A percentile compares a stretch with the other conserved stretches of the same genome.
These are phyloP conservation scores for Xenentodon cancila DNA, from an alignment of 2,797 vertebrate species.

Conservation along the genomic window DNA sequence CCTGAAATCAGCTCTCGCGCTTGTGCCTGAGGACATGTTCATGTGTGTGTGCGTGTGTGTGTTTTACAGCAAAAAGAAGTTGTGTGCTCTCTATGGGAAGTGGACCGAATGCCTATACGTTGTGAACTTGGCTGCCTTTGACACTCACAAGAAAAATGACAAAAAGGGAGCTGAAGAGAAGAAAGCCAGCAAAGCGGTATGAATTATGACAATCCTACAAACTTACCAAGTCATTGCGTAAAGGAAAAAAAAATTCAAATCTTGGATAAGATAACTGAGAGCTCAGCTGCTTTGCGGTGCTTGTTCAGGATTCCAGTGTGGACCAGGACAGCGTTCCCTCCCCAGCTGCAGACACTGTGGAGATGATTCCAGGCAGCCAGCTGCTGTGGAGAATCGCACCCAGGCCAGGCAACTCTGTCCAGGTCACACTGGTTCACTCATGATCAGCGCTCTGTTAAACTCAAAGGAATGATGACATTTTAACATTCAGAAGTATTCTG, in stretches of 20 bases:
- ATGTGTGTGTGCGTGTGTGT: constrained; percentile 8
- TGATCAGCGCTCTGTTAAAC: background rate
- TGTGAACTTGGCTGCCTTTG: constrained; percentile 86
- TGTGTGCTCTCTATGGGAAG: constrained; percentile 93
- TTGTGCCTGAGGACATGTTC: constrained; percentile 19
- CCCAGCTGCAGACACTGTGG: constrained; percentile 90
- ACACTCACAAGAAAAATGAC: constrained; percentile 92
- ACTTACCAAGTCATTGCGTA: background rate
- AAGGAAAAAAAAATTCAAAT: background rate
- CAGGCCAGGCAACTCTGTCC: constrained; percentile 90
- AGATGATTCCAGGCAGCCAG: constrained; percentile 90
- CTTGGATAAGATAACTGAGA: background rate
- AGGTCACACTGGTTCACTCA: constrained; percentile 77
- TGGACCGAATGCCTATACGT: constrained; percentile 96
- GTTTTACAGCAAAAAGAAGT: constrained; percentile 91
- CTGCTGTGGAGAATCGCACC: constrained; percentile 94
- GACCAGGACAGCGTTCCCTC: constrained; percentile 88
- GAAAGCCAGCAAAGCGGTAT: constrained; percentile 89
- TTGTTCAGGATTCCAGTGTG: constrained; percentile 76
- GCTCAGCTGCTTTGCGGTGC: background rate
- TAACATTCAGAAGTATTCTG: background rate
- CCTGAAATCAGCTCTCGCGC: constrained; percentile 9
- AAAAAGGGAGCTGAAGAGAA: constrained; percentile 91
- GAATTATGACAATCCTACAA: background rate
- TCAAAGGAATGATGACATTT: background rate